phyloP scores from a whole-genome alignment of 2,113 vertebrate species.

The Tor tambroides region DNA sequence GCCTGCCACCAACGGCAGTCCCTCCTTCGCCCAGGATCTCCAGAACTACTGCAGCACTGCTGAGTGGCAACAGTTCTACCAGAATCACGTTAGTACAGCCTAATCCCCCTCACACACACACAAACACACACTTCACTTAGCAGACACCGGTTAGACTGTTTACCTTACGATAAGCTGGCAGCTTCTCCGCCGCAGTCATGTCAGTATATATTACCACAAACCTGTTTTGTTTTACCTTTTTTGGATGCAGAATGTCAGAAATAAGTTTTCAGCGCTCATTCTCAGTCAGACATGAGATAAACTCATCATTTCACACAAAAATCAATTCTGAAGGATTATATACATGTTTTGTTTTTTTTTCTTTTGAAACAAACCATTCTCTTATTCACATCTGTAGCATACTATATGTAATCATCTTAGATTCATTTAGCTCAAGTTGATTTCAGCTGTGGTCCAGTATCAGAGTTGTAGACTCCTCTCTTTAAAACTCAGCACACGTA shows the following conservation, averaged over 20 bases:
- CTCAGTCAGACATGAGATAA: slow-evolving; percentile 3
- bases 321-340: neutral
- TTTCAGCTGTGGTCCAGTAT: neutral
- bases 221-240: slow-evolving; percentile 4
- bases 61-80: slow-evolving; percentile 91
- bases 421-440: neutral
- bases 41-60: slow-evolving; percentile 83
- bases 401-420: neutral
- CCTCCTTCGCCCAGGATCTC: slow-evolving; percentile 93
- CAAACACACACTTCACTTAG: neutral
- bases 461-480: neutral
- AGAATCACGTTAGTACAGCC: slow-evolving; percentile 80
- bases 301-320: neutral
- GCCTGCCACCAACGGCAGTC: slow-evolving; percentile 92
- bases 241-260: neutral
- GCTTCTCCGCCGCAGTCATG: neutral
- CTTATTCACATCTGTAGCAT: neutral
- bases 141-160: neutral
- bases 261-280: neutral
- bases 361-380: neutral
- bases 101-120: neutral
- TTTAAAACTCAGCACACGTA: neutral
- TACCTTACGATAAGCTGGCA: slow-evolving; percentile 1
- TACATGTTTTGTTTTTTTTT: neutral
- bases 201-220: neutral